Evolutionary conservation across 1,140 invertebrate species (phyloP).

Genomic region (Catajapyx aquilonaris): DNA sequence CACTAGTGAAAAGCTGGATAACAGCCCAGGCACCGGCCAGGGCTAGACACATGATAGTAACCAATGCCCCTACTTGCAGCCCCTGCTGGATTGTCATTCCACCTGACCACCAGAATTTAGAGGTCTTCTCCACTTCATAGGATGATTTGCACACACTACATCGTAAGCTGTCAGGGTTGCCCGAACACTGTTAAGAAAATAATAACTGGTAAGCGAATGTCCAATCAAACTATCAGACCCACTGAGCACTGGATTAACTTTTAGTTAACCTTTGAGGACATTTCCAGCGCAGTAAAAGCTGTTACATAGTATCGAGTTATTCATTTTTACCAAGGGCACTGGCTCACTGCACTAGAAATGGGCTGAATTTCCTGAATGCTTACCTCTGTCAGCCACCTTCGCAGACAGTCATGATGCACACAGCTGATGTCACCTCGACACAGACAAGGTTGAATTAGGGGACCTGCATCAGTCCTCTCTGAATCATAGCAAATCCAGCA

Average conservation of each 20-base stretch:
- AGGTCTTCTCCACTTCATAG: constrained; percentile 43
- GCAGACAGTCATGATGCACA: constrained; percentile 81
- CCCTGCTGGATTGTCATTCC: constrained; percentile 60
- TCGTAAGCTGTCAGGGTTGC: constrained; percentile 37
- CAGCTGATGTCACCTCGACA: constrained; percentile 75
- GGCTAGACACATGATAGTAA: constrained; percentile 45
- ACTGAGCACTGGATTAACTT: constrained; percentile 4
- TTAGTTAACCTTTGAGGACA: constrained; percentile 1
- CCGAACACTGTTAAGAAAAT: constrained; percentile 30
- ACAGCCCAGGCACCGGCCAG: constrained; percentile 57
- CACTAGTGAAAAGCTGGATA: constrained; percentile 54
- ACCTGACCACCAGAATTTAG: constrained; percentile 49
- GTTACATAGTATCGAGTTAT: not conserved
- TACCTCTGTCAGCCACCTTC: constrained; percentile 58
- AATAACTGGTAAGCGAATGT: constrained; percentile 4
- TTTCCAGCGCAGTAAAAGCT: constrained; percentile 4
- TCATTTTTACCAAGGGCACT: constrained; percentile 24
- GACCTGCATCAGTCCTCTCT: constrained; percentile 46
- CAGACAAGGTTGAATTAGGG: constrained; percentile 69
- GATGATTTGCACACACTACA: constrained; percentile 61
- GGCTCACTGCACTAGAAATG: not conserved
- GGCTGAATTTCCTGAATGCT: not conserved
- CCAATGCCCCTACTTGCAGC: constrained; percentile 41
- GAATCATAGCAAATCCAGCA: constrained; percentile 89
- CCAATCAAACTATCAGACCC: constrained; percentile 5